Evolutionary conservation across 2,797 vertebrate species (phyloP).

Genomic region (Nyctalus aviator): DNA sequence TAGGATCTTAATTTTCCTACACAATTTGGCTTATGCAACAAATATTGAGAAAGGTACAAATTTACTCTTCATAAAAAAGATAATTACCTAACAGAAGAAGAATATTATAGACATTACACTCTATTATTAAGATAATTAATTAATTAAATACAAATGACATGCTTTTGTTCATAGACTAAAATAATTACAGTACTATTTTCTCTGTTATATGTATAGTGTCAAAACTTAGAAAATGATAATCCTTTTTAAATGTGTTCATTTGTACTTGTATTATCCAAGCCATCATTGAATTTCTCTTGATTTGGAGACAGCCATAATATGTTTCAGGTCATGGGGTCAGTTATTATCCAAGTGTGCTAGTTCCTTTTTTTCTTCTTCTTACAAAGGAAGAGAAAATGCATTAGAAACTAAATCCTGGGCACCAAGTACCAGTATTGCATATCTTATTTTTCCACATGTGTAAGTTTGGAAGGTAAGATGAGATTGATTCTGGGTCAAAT

Average conservation of each 20-base stretch:
- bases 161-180: conserved; percentile 12
- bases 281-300: neutral
- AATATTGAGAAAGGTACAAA: conserved; percentile 8
- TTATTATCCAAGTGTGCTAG: neutral
- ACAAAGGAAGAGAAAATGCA: neutral
- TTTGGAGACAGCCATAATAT: neutral
- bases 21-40: neutral
- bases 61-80: neutral
- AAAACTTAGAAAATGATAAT: neutral
- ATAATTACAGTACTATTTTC: neutral
- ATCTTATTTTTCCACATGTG: neutral
- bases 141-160: conserved; percentile 22
- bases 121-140: neutral
- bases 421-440: neutral
- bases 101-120: neutral
- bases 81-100: neutral
- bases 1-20: conserved; percentile 21
- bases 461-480: neutral
- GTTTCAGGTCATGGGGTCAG: neutral
- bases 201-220: neutral
- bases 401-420: neutral
- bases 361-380: neutral
- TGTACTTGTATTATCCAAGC: neutral
- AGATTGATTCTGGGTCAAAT: conserved; percentile 8
- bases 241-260: conserved; percentile 7